Base-by-base conservation (phyloP, 1,140 invertebrate species). In the Choristoneura fumiferana region DNA sequence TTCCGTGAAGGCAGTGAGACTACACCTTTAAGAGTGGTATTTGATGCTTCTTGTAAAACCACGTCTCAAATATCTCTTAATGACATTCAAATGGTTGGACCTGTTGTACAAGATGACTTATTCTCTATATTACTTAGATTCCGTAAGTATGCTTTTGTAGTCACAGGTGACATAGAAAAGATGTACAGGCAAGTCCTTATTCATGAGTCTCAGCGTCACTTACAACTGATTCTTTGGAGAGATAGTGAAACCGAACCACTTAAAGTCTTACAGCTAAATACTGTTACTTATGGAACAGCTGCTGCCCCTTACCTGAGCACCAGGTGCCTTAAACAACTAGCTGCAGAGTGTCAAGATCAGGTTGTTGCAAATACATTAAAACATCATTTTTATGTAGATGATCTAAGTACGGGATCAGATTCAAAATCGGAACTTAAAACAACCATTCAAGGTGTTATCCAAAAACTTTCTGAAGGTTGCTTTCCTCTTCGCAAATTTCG, bases 351-450 rank as follows among this genome's bases (percentile, higher is more conserved):
- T 39, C 13, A 13, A 36, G 57, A 53, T 53, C 8, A 5, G 4
- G 8, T 33, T 4, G 15, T 39, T 18, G 15, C 69, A 2, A 29
- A 63, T 54, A 58, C 73, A 4, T 70, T 81, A 10, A 36, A 58
- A 38, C 54, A 60, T n/a, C 70, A 80, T 55, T 69, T 78, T 34
- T 82, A 83, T 56, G 73, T 86, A 0, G 89, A 91, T 59, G 87
- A 91, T 69, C 36, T 86, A 0, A 22, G 84, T 4, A 67, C 70
- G 36, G 84, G 87, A 5, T 57, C 63, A 0, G 38, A 78, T 0
- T 67, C 71, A 0, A 18, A 78, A 1, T 54, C n/a, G 73, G 55
- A 68, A 82, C 61, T 77, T 76, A 3, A 15, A 56, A 0, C 8
- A 62, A 5, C 8, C 81, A n/a, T 13, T 38, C 9, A 36, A 45